Evolutionary conservation across 2,113 vertebrate species (phyloP), one percentile per base, ranked within the genome.

Genomic region (Megalops atlanticus): DNA sequence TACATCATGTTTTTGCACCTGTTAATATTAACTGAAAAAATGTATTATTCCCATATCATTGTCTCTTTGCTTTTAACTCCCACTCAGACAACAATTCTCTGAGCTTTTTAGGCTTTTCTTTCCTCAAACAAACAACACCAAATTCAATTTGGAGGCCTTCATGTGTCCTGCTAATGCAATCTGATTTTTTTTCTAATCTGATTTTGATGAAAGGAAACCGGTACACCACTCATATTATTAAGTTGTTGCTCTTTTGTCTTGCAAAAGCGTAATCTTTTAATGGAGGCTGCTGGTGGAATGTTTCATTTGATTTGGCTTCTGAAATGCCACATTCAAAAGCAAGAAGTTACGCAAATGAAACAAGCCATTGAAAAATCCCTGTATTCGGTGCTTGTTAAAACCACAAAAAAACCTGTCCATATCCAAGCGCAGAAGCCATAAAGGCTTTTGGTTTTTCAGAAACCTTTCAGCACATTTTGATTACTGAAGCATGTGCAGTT

Each of bases 91-190:
- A 69, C 80, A 73, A 49, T 68, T 68, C 24, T 74, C 49, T 40
- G 31, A 81, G 72, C 73, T 68, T 81, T 81, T 68, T 38, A 75
- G 39, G 6, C 72, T 52, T 81, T 76, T 81, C 74, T 76, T 64
- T 83, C 69, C 82, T 86, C 82, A 84, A 84, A 79, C 86, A 85
- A 89, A 89, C 85, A 86, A 69, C 81, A 77, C n/a, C 78, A 79
- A 86, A 89, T 87, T 85, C 31, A 83, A 87, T 89, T 89, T 86
- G 80, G 43, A 64, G 77, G 78, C 81, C 81, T 85, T 86, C 85
- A 80, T 79, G 76, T 81, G 83, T 83, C 83, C 79, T 43, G 39
- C 83, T 86, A 86, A 87, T 86, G 85, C 82, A 76, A 86, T 86
- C 75, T 81, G 80, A 87, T 85, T 78, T 86, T 86, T 86, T 80